Conservation (phyloP, 2,113 vertebrate genomes). For the Silurus asotus region DNA sequence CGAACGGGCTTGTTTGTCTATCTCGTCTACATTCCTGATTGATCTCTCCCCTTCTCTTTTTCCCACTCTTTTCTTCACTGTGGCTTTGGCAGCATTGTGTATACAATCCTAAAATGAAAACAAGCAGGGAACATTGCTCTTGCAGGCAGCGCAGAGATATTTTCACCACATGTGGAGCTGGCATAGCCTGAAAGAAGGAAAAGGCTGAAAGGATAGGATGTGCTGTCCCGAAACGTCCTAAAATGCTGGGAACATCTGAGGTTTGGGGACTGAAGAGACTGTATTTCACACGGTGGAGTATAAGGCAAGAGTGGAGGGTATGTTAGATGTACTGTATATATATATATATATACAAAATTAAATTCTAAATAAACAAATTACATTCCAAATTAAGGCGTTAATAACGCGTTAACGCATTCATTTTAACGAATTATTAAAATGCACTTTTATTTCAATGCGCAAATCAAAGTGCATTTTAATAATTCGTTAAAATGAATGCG, state of each 20-base stretch:
- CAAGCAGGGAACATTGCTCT: constrained; percentile 62
- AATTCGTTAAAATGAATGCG: too few relatives aligned
- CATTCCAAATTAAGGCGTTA: too few relatives aligned
- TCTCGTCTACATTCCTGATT: not conserved
- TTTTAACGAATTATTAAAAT: too few relatives aligned
- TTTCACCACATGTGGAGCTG: constrained; percentile 55
- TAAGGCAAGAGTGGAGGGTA: not conserved
- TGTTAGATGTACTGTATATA: not conserved
- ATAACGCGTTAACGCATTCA: too few relatives aligned
- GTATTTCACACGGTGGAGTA: not conserved
- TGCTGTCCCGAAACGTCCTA: constrained; percentile 33
- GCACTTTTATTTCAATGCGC: too few relatives aligned
- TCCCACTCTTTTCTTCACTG: not conserved
- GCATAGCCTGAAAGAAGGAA: constrained; percentile 14
- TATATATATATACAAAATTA: too few relatives aligned
- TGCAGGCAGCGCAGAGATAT: constrained; percentile 56
- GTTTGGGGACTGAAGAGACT: not conserved
- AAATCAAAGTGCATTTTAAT: too few relatives aligned
- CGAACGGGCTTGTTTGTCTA: not conserved
- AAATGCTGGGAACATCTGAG: constrained; percentile 7
- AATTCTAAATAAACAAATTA: too few relatives aligned
- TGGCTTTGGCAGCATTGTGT: constrained; percentile 34
- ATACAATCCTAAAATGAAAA: constrained; percentile 32
- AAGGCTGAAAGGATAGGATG: constrained; percentile 21
- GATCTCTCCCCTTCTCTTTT: not conserved